Evolutionary conservation across 2,888 invertebrate genomes (phyloP).

Genomic region (Hypsopygia costalis): DNA sequence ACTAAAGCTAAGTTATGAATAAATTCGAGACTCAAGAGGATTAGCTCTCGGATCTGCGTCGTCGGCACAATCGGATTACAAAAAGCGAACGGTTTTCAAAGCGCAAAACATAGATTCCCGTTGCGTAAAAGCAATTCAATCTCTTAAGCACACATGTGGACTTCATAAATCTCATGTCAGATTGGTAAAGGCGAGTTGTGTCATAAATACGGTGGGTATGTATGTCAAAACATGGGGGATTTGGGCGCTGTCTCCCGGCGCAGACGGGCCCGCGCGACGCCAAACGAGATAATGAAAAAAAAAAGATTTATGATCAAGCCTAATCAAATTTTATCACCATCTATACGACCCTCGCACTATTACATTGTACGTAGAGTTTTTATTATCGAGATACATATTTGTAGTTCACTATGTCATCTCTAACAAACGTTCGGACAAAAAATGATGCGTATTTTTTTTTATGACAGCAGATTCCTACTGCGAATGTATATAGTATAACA

Average conservation of each 20-base stretch:
- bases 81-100: constrained; percentile 32
- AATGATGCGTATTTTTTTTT: too few relatives aligned
- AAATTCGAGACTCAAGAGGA: background rate
- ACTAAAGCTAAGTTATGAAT: background rate
- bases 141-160: constrained; percentile 68
- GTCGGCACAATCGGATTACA: constrained; percentile 30
- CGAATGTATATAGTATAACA: background rate
- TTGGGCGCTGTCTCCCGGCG: constrained; percentile 51
- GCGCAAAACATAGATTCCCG: constrained; percentile 37
- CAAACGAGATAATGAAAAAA: constrained; percentile 71
- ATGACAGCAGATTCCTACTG: background rate
- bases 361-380: constrained; percentile 41
- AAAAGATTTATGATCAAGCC: constrained; percentile 76
- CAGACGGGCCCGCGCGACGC: constrained; percentile 46
- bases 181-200: constrained; percentile 56
- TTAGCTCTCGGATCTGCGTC: constrained; percentile 13
- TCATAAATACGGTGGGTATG: constrained; percentile 70
- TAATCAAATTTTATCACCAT: constrained; percentile 76
- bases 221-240: constrained; percentile 78
- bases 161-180: constrained; percentile 75
- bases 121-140: constrained; percentile 64
- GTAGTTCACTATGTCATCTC: constrained; percentile 36
- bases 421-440: constrained; percentile 8
- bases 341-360: constrained; percentile 52
- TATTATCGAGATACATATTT: constrained; percentile 46